Conservation (phyloP, 2,113 vertebrate genomes). For the Microtus montanus region DNA sequence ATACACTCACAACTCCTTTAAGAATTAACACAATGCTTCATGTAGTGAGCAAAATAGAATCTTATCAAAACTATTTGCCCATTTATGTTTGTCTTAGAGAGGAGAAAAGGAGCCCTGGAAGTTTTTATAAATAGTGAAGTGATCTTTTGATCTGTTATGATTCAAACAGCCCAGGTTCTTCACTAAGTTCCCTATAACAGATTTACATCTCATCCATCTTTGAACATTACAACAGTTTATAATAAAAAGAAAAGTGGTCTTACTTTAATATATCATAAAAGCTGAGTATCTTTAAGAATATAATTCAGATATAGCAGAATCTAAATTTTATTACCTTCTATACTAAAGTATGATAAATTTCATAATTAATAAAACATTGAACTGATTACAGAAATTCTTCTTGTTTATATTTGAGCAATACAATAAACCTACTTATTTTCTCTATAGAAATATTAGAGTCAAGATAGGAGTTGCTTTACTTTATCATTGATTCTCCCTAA, state of each 20-base stretch:
- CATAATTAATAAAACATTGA: not conserved
- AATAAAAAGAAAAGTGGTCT: not conserved
- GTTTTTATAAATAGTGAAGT: not conserved
- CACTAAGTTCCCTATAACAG: not conserved
- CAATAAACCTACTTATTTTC: not conserved
- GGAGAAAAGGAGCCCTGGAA: no score
- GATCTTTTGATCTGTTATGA: not conserved
- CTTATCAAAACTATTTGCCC: not conserved
- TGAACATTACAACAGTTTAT: not conserved
- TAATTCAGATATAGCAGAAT: not conserved
- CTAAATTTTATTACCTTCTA: not conserved
- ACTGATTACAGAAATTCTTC: not conserved
- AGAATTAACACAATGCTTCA: not conserved
- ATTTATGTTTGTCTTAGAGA: not conserved
- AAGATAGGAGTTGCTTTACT: not conserved
- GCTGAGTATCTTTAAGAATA: not conserved
- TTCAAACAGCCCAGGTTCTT: not conserved
- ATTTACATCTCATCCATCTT: not conserved
- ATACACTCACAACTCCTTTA: not conserved
- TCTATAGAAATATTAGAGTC: not conserved
- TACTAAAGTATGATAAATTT: not conserved
- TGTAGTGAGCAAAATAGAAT: not conserved
- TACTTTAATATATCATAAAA: not conserved
- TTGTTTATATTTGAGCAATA: not conserved
- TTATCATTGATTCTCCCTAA: not conserved